Conservation (phyloP, 2,113 vertebrate species). For the Datnioides undecimradiatus region DNA sequence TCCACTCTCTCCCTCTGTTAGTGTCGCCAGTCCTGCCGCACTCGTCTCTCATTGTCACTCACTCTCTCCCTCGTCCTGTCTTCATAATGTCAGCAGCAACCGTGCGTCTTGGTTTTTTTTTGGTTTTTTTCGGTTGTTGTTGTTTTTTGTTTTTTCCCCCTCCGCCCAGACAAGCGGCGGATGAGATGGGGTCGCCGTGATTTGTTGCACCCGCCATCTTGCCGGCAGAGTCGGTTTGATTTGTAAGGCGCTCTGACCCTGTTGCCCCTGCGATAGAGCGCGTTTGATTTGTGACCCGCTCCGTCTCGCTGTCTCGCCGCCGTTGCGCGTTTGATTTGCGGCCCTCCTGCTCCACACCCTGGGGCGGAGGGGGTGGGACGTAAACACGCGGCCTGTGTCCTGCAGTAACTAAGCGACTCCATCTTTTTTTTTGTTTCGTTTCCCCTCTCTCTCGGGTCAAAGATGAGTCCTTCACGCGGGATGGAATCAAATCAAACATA, state of each 20-base stretch:
- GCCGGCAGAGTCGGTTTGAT: conserved; percentile 59
- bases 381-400: conserved; percentile 40
- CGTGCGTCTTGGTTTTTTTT: too few species aligned
- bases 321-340: conserved; percentile 65
- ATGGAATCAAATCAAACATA: conserved; percentile 18
- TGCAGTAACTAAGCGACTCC: conserved; percentile 26
- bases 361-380: conserved; percentile 23
- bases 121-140: too few species aligned
- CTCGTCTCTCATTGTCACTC: conserved; percentile 19
- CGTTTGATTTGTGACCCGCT: conserved; percentile 72
- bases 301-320: conserved; percentile 28
- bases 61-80: conserved; percentile 29
- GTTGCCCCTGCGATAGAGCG: conserved; percentile 31
- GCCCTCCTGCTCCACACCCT: background rate
- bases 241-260: conserved; percentile 64
- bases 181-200: conserved; percentile 66
- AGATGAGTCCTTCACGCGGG: background rate
- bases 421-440: too few species aligned
- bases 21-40: conserved; percentile 11
- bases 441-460: background rate
- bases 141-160: background rate
- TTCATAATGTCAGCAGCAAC: conserved; percentile 52
- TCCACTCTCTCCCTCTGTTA: background rate
- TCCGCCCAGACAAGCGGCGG: conserved; percentile 39
- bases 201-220: conserved; percentile 60